Percentiles rank a stretch among this genome's conserved stretches.
phyloP scores from a whole-genome alignment of 2,797 vertebrate species.

The Tenualosa thibaudeaui region DNA sequence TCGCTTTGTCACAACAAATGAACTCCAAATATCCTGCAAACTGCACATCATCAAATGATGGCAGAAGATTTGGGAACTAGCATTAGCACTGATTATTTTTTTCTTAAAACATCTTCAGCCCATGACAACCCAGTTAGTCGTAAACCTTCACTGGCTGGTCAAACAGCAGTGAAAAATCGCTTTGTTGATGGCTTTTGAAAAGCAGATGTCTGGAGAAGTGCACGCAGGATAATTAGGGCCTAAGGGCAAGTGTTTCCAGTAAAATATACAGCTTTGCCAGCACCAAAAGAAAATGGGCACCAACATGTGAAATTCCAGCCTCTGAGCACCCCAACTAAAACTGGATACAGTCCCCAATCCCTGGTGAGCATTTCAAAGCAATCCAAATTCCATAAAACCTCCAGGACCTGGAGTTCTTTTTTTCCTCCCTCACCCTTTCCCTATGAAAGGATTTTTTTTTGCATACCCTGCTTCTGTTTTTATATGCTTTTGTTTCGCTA shows the following conservation, averaged over 20 bases:
- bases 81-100: background rate
- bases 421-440: background rate
- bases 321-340: constrained; percentile 63
- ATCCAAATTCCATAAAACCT: constrained; percentile 58
- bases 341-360: constrained; percentile 61
- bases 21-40: background rate
- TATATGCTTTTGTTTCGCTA: constrained; percentile 50
- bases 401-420: constrained; percentile 42
- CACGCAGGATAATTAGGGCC: constrained; percentile 2
- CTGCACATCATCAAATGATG: background rate
- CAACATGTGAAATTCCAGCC: constrained; percentile 72
- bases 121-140: background rate
- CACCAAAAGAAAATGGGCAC: constrained; percentile 64
- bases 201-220: constrained; percentile 19
- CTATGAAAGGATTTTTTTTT: constrained; percentile 43
- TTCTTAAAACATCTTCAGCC: background rate
- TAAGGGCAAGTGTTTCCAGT: constrained; percentile 40
- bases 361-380: constrained; percentile 61
- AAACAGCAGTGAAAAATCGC: background rate
- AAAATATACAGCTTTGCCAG: constrained; percentile 50
- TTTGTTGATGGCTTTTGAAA: constrained; percentile 18
- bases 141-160: constrained; percentile 8
- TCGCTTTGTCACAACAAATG: background rate
- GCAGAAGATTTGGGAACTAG: background rate
- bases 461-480: constrained; percentile 31